These are phyloP conservation scores for Onychomys torridus DNA, from an alignment of 2,797 vertebrate species.

Conservation along the genomic window DNA sequence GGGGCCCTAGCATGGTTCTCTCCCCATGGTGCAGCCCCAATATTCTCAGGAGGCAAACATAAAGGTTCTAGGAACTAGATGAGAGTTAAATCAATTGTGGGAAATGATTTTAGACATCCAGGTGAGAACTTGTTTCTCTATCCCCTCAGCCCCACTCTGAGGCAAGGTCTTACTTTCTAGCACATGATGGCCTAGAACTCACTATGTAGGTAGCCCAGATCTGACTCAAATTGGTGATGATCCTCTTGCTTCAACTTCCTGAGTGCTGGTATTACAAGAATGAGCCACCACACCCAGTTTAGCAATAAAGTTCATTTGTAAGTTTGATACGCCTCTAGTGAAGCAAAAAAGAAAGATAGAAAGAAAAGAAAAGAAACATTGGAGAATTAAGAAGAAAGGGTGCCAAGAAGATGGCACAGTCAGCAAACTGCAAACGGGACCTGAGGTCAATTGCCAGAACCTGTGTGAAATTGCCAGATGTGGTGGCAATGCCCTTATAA, in stretches of 20 bases:
- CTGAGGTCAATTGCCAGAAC: neutral
- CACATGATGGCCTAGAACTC: too few species aligned
- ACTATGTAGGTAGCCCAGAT: too few species aligned
- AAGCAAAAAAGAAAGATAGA: neutral
- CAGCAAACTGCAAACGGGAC: neutral
- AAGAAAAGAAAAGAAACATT: too few species aligned
- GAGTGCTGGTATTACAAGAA: too few species aligned
- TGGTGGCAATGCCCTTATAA: neutral
- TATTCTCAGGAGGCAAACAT: neutral
- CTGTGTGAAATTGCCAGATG: neutral
- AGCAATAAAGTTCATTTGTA: neutral
- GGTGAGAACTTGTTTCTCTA: neutral
- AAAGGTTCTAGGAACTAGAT: constrained; percentile 18
- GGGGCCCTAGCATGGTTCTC: neutral
- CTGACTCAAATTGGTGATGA: too few species aligned
- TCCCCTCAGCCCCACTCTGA: neutral
- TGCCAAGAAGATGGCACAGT: neutral
- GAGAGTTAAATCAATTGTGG: neutral
- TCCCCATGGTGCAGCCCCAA: neutral
- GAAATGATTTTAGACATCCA: neutral
- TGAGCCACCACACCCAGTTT: neutral
- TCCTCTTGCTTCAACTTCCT: too few species aligned
- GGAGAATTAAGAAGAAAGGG: neutral
- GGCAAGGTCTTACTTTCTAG: neutral
- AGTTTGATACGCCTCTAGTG: neutral